phyloP scores from a whole-genome alignment of 2,888 invertebrate species.

The Craniophora ligustri region DNA sequence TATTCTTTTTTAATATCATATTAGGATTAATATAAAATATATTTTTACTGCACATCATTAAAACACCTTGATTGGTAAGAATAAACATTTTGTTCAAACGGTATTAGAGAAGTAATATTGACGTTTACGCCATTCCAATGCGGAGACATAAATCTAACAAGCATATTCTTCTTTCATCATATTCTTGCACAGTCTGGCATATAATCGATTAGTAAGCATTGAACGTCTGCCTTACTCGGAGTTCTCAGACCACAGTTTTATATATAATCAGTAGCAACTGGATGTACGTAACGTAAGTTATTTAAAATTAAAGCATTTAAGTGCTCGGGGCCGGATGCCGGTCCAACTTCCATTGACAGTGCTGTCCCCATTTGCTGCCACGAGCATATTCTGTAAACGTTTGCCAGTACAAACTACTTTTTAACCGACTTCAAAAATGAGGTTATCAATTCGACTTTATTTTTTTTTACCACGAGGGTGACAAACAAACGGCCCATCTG shows the following conservation, averaged over 20 bases:
- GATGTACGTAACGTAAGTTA: constrained; percentile 48
- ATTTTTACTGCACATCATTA: too few relatives aligned
- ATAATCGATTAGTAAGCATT: constrained; percentile 3
- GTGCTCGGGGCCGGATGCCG: constrained; percentile 50
- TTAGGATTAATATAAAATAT: too few relatives aligned
- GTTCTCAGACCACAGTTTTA: constrained; percentile 11
- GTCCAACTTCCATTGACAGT: constrained; percentile 59
- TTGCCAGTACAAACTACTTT: not conserved
- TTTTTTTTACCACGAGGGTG: too few relatives aligned
- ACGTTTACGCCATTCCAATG: not conserved
- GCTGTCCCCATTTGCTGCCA: constrained; percentile 58
- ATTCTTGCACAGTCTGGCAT: not conserved
- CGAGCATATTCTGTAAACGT: constrained; percentile 55
- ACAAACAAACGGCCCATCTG: too few relatives aligned
- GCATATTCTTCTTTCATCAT: not conserved
- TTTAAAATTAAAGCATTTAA: constrained; percentile 68
- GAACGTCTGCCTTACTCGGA: not conserved
- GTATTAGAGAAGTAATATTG: not conserved
- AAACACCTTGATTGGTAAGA: too few relatives aligned
- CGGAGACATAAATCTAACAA: not conserved
- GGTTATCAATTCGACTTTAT: too few relatives aligned
- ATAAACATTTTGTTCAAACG: too few relatives aligned
- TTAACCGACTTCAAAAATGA: too few relatives aligned
- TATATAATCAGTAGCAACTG: constrained; percentile 30
- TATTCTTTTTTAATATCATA: not conserved